Percentiles rank a stretch among this genome's conserved stretches.
Conservation (phyloP, 2,113 vertebrate genomes). For the Seriola dumerili region DNA sequence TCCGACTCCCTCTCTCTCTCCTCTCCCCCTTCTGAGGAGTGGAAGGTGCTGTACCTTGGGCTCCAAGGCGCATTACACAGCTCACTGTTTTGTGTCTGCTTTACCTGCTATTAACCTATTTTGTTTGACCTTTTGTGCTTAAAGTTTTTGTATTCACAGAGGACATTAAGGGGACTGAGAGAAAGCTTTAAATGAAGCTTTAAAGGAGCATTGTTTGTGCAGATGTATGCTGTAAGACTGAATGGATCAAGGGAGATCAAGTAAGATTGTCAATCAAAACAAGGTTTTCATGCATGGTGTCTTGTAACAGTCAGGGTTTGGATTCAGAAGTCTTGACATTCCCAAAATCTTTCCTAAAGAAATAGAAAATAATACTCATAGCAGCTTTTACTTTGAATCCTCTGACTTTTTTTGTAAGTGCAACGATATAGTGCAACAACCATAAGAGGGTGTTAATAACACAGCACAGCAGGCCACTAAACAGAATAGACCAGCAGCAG, state of each 20-base stretch:
- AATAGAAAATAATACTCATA: constrained; percentile 1
- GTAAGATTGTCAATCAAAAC: background rate
- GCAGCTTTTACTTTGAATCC: background rate
- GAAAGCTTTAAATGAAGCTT: constrained; percentile 3
- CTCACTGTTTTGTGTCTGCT: constrained; percentile 20
- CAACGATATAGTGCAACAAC: background rate
- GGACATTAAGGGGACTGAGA: constrained; percentile 20
- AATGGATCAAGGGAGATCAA: background rate
- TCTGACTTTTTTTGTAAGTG: constrained; percentile 3
- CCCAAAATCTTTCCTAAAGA: background rate
- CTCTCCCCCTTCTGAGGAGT: background rate
- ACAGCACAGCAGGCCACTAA: background rate
- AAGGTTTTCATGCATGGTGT: constrained; percentile 4
- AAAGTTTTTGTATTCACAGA: constrained; percentile 8
- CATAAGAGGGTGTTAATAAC: constrained; percentile 5
- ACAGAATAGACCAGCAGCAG: background rate
- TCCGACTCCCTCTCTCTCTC: constrained; percentile 5
- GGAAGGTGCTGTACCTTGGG: constrained; percentile 12
- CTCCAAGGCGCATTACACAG: constrained; percentile 14
- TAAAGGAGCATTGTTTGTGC: constrained; percentile 7
- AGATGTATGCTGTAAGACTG: background rate
- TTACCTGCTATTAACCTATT: constrained; percentile 47
- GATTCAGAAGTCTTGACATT: background rate
- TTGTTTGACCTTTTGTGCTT: constrained; percentile 17
- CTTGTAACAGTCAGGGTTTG: background rate